Evolutionary conservation across 2,797 vertebrate genomes (phyloP).

Genomic region (Trichosurus vulpecula): DNA sequence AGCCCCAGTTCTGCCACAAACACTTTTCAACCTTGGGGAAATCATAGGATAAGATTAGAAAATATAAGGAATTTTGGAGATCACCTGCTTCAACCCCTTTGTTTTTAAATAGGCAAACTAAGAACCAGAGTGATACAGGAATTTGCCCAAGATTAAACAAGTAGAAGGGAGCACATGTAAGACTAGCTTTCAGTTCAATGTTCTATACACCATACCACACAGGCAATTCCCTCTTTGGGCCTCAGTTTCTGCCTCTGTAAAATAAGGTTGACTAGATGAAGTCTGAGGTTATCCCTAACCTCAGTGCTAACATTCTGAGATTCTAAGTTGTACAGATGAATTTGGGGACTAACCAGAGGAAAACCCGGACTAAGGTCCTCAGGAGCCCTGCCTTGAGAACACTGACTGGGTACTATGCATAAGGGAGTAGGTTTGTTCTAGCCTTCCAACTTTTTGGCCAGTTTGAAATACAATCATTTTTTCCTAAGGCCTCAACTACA

Average conservation of each 20-base stretch:
- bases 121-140: not conserved
- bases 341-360: not conserved
- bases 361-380: not conserved
- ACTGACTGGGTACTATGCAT: not conserved
- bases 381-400: not conserved
- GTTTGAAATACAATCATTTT: not conserved
- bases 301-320: not conserved
- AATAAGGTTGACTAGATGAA: not conserved
- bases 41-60: not conserved
- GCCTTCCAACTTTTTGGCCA: not conserved
- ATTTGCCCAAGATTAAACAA: not conserved
- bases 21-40: not conserved
- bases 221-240: not conserved
- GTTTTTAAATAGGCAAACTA: not conserved
- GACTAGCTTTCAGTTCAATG: not conserved
- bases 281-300: not conserved
- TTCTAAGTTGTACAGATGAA: not conserved
- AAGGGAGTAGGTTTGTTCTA: not conserved
- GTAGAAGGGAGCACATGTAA: not conserved
- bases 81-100: not conserved
- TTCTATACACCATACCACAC: not conserved
- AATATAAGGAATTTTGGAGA: not conserved
- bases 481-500: not conserved
- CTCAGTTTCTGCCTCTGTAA: not conserved
- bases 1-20: not conserved